Evolutionary conservation across 2,113 vertebrate species (phyloP), one percentile per base, ranked within the genome.

Genomic region (Prolemur simus): DNA sequence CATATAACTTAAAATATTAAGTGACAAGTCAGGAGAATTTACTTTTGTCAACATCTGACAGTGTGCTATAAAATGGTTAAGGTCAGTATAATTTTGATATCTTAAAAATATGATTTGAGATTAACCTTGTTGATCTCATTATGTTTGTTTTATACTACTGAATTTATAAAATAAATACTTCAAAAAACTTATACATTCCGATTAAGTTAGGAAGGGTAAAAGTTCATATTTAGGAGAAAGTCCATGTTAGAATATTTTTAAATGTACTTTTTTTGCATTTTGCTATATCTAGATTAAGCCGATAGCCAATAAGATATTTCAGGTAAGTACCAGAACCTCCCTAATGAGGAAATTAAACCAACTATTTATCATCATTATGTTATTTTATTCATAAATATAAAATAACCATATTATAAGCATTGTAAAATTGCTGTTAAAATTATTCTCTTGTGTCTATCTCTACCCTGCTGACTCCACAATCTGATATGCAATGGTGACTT

Each of bases 1-100:
- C 39, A 56, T 91, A 27, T 45, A 88, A 90, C 17, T 77, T 85
- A 45, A 93, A 97, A 96, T 91, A 20, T 78, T 93, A 95, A 94
- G 14, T 85, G 74, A 77, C 64, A 87, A 87, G 32, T 49, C n/a
- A 90, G 45, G 29, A 84, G 49, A 73, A 66, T 91, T 94, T 69
- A 64, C 49, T 87, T 94, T 64, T 80, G 85, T 13, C 49, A 58
- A 6, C 12, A 78, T 63, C 63, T 74, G 54, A 81, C 34, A 58
- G 17, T 32, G 10, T 78, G 25, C 25, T 83, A 47, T 54, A 76
- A 93, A 93, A 77, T 91, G 45, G 27, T 18, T 66, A 94, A 63
- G 5, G 25, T 92, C 54, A 94, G 13, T 95, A 21, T 78, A 56
- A 63, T 78, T 83, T 68, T 80, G 68, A 58, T 91, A 84, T 89